Base-by-base conservation (phyloP, 2,113 vertebrate species). In the Zosterops japonicus region DNA sequence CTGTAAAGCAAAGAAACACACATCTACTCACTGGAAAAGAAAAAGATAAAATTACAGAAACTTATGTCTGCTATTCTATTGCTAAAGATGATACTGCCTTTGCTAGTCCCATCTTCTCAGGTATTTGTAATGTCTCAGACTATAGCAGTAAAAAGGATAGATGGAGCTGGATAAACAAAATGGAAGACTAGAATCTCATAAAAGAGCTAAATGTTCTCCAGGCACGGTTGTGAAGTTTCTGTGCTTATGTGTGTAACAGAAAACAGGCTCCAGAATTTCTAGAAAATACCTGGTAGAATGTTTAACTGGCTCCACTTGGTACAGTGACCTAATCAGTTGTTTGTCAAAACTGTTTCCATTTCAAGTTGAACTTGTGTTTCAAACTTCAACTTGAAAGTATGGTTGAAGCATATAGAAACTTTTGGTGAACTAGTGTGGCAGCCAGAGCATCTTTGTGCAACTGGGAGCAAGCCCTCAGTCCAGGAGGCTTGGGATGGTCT, bases 151-250 rank as follows among this genome's bases (percentile, higher is more conserved):
- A 93, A 86, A 87, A 49, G 29, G 9, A 24, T 79, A 49, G 33
- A 76, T 44, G 35, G 13, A 80, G 35, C 35, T 80, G 81, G n/a
- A 75, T 70, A 94, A 95, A 91, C 61, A 69, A 87, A 76, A 85
- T 42, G n/a, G 47, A 84, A 94, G 81, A 84, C 36, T 27, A 87
- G 82, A 72, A 79, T 27, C 91, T 94, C 63, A 53, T 91, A 92
- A 94, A 95, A 84, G 41, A 87, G 33, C 35, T 57, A 57, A 91
- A 89, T 75, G 52, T 84, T 96, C 57, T 79, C 41, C 87, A 94
- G 60, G 60, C 63, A 82, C 16, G 28, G 53, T 18, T 46, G 46
- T 80, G 74, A 95, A 53, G 47, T 79, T 78, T 85, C 41, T 88
- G 4, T 81, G 61, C 70, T 92, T 67, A 68, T 53, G 12, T 53